Base-by-base conservation (phyloP, 2,888 invertebrate genomes). In the Penaeus monodon region DNA sequence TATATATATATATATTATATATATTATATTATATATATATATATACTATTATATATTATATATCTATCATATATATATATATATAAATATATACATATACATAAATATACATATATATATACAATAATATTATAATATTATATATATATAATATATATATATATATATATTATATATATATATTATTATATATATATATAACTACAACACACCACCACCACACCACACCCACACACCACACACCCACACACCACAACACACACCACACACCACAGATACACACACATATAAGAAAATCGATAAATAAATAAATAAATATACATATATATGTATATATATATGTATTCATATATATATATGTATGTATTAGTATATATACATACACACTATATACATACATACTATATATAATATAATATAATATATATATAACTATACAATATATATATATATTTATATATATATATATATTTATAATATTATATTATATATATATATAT, bases 81-180 rank as follows among this genome's bases (percentile, higher is more conserved):
- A 81, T 64, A 66, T 81, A 81, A 29, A 66, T 81, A 81, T 81
- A 66, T 66, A 64, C 38, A 80, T 66, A 38, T 66, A 64, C 66
- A 66, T 81, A 81, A 66, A 65, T 81, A 81, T 65, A 80, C 65
- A 80, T 80, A 80, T 65, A 64, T 80, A 80, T 38, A 38, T 38
- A 38, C 4, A n/a, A n/a, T n/a, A n/a, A 38, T 38, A 38, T 38
- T 38, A 38, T 81, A 66, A 65, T 65, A 65, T 81, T 81, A 33
- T 65, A 65, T 81, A 33, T 81, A 65, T 81, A 33, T 81, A 33
- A 65, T 80, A 80, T 80, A 65, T 80, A 80, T 80, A 65, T 80
- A 80, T 80, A 80, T 64, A 80, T 65, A 80, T 80, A 80, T 64
- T 80, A 80, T 80, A 80, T 80, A 80, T 80, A 80, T 80, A 80